Evolutionary conservation across 2,888 invertebrate genomes (phyloP), one percentile per base, ranked within the genome.

Genomic region (Athalia rosae): DNA sequence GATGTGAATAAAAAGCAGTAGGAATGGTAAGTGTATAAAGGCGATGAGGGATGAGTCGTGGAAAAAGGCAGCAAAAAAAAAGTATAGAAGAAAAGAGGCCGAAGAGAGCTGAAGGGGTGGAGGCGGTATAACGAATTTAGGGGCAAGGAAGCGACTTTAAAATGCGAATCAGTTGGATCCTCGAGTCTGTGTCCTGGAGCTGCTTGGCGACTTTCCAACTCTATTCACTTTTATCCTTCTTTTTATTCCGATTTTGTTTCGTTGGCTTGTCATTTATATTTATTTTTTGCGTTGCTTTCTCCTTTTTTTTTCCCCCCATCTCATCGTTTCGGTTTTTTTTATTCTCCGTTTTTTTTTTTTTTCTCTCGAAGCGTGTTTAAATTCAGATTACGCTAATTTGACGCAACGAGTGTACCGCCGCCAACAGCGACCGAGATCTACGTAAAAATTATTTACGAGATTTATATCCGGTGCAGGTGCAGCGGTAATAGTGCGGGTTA

Each of bases 131-230:
- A 74, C 74, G 61, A 74, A 74, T 61, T 74, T 74, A 61, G 74
- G 50, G 50, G 11, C 61, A 11, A 47, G 61, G 62, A 61, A 74
- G 74, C 48, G 61, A 61, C 9, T 61, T 61, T 15, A 48, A 74
- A 74, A 74, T 48, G 74, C 61, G 74, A 74, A 74, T 74, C 74
- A 74, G 74, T 74, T 48, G 62, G 53, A 74, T 62, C 74, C 61
- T 74, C 74, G 74, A 74, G 61, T 47, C 59, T 13, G 43, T 61
- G 71, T 58, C 47, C 63, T 71, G 63, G 67, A 64, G 66, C 77
- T 47, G 50, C 69, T 79, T 85, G 85, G 85, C 84, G 62, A 77
- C 63, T 56, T 63, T 81, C 85, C 85, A 85, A 82, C 79, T 85
- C 82, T 84, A 84, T 85, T 84, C 80, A 83, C 81, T 74, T 56